These are phyloP conservation scores for Diprion similis DNA, from an alignment of 1,140 invertebrate genomes.

Conservation along the genomic window DNA sequence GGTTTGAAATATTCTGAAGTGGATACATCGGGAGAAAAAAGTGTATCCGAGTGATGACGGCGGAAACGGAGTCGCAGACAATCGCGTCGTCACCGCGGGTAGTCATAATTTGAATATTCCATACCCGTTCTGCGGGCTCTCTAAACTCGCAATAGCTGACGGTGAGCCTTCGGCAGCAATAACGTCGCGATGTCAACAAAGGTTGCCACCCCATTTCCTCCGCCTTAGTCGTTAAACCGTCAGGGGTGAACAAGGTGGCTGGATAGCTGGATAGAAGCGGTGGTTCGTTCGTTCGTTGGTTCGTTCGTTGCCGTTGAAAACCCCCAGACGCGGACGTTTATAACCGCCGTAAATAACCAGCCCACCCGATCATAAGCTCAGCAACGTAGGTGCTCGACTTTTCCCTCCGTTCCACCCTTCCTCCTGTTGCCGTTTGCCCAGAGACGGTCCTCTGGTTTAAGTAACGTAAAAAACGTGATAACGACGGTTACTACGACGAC, in stretches of 20 bases:
- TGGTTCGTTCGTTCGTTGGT: too few species aligned
- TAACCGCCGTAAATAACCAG: constrained; percentile 45
- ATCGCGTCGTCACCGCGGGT: neutral
- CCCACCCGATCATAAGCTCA: constrained; percentile 24
- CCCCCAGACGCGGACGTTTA: constrained; percentile 39
- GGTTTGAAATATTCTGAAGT: neutral
- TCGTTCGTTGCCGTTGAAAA: constrained; percentile 17
- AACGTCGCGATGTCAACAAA: constrained; percentile 51
- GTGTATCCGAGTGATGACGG: constrained; percentile 10
- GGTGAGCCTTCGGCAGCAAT: constrained; percentile 27
- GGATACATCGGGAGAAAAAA: neutral
- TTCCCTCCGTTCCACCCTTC: too few species aligned
- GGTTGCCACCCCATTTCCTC: constrained; percentile 33
- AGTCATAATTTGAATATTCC: constrained; percentile 31
- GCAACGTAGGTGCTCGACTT: too few species aligned
- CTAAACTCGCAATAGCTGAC: constrained; percentile 19
- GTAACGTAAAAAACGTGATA: too few species aligned
- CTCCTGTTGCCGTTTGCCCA: too few species aligned
- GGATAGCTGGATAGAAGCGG: constrained; percentile 19
- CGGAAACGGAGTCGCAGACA: constrained; percentile 23
- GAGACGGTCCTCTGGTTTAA: too few species aligned
- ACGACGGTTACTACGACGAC: too few species aligned
- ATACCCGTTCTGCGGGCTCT: constrained; percentile 34
- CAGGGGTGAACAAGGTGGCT: constrained; percentile 24
- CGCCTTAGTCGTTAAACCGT: constrained; percentile 51